Base-by-base conservation (phyloP, 2,797 vertebrate species). In the Tenualosa ilisha region DNA sequence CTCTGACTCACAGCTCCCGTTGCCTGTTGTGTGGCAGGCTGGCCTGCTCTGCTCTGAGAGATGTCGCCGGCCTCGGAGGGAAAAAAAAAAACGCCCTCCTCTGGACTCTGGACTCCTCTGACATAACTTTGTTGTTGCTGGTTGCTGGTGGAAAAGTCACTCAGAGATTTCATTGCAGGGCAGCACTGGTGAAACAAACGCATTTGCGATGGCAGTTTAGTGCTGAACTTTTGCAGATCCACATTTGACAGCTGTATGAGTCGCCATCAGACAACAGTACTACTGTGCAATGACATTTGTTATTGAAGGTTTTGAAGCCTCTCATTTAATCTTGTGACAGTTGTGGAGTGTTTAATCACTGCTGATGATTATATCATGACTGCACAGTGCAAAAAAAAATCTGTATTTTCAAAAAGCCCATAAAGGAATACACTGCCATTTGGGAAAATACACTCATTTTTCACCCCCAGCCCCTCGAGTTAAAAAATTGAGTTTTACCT, bases 1-100 rank as follows among this genome's bases (percentile, higher is more conserved):
- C 86, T 83, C 90, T 95, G 96, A 97, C 94, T 96, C 96, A 95
- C 93, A 92, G 86, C 92, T 89, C 91, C 93, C 91, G 86, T 85
- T 88, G 87, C 54, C 51, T 82, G 54, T 37, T 37, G 79, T 20
- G 56, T 82, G 31, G 24, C 84, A 50, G 75, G 43, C 50, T 51
- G 50, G 7, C 11, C 50, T 12, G 50, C 50, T 51, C 50, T 7
- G 50, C 54, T 81, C 83, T 75, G 56, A n/a, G 40, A 50, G 59
- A 63, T 11, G 59, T 24, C 8, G 20, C 63, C 15, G 81, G 65
- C 88, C 22, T 40, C 20, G 20, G 54, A 56, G 50, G 50, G 8
- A 40, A 20, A 54, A 54, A 54, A 54, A 54, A 54, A 43, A 75
- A 26, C 20, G 40, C 37, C 6, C 37, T 79, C 72, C 72, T 20